These are phyloP conservation scores for Xiphias gladius DNA, from an alignment of 2,113 vertebrate genomes.

Conservation along the genomic window DNA sequence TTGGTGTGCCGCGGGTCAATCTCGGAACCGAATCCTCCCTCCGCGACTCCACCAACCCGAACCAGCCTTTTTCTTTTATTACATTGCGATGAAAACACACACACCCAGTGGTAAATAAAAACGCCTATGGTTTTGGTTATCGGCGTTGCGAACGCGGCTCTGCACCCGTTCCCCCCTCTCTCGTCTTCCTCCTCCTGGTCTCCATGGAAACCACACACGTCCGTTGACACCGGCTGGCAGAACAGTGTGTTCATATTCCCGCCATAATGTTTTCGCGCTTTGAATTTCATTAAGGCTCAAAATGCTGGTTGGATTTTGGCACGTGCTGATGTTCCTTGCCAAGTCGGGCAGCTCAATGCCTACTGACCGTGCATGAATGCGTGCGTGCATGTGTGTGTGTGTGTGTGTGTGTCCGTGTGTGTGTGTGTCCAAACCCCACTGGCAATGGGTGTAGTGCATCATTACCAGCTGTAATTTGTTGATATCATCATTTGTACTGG, in stretches of 20 bases:
- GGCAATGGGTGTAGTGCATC: conserved; percentile 22
- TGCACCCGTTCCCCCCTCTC: conserved; percentile 18
- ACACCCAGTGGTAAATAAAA: neutral
- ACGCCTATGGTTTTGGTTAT: conserved; percentile 9
- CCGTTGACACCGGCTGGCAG: conserved; percentile 26
- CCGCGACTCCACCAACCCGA: conserved; percentile 47
- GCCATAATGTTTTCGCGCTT: conserved; percentile 31
- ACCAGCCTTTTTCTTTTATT: conserved; percentile 12
- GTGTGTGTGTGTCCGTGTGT: conserved; percentile 28
- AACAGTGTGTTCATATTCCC: conserved; percentile 40
- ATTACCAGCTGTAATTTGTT: conserved; percentile 40
- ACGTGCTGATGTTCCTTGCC: neutral
- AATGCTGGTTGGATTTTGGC: conserved; percentile 46
- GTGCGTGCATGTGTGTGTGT: conserved; percentile 20
- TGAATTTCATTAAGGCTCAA: conserved; percentile 49
- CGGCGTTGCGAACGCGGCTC: neutral
- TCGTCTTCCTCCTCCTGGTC: conserved; percentile 45
- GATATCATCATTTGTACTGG: conserved; percentile 30
- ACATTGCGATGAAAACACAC: neutral
- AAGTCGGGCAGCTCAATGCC: conserved; percentile 8
- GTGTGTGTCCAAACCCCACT: conserved; percentile 1
- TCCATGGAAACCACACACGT: conserved; percentile 72
- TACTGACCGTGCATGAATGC: neutral
- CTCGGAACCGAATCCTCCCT: conserved; percentile 58
- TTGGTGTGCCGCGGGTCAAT: conserved; percentile 60